Base-by-base conservation (phyloP, 2,113 vertebrate species). In the Grammomys surdaster region DNA sequence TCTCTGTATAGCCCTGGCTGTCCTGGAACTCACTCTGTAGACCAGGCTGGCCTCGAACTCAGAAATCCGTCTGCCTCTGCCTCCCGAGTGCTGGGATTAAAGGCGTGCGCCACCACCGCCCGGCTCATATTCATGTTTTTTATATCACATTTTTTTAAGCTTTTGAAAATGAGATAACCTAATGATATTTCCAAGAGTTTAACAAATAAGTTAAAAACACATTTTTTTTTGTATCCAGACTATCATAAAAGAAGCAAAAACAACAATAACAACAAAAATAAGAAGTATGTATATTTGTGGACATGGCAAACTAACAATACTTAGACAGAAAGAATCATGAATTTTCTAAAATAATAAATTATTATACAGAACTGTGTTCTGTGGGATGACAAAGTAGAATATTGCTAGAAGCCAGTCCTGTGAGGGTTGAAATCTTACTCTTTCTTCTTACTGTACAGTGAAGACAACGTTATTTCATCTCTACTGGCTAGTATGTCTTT, bases 101-200 rank as follows among this genome's bases (percentile, higher is more conserved):
- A 40, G 40, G 40, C 40, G 40, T 40, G 40, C 40, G 40, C 40
- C 40, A 40, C 40, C 40, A 40, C 40, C 40, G 40, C 40, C 40
- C 40, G 40, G 40, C 40, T 40, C 40, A 40, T 40, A 40, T 40
- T 40, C 40, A 40, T 40, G 40, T 40, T 90, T 93, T 90, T 88
- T 86, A 80, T 67, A 96, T 92, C 94, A 91, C 19, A 51, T 91
- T 95, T 82, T 43, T 33, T 97, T 96, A 93, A 88, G 24, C 76
- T 97, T 89, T 86, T 93, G 89, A 73, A 93, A 96, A 92, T 94
- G 56, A 96, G 81, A 94, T 92, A 96, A 89, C 40, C 19, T n/a
- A 89, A 16, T 20, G n/a, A 89, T 95, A 88, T 69, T 80, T 75
- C 28, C 56, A 87, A 94, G 86, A 95, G 56, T 72, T 75, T 69